Conservation (phyloP, 1,140 invertebrate genomes). For the Coelopa frigida region DNA sequence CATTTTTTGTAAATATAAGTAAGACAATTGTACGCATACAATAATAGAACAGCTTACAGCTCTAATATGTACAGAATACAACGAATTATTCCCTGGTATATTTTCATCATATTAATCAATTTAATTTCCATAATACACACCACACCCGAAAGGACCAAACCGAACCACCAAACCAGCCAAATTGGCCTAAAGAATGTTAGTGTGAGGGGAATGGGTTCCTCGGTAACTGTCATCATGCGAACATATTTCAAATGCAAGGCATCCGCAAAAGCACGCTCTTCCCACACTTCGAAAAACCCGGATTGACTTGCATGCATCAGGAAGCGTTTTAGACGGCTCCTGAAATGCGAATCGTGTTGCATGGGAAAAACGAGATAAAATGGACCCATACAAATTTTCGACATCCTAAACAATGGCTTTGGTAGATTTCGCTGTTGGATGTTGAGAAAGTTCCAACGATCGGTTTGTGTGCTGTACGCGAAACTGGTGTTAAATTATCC, state of each 20-base stretch:
- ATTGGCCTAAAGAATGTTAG: constrained; percentile 24
- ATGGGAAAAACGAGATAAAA: constrained; percentile 37
- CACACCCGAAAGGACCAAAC: constrained; percentile 22
- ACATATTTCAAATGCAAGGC: constrained; percentile 20
- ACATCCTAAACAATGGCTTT: constrained; percentile 26
- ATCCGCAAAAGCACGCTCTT: constrained; percentile 25
- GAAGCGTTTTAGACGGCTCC: constrained; percentile 20
- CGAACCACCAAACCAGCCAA: constrained; percentile 27
- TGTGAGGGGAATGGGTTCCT: constrained; percentile 20
- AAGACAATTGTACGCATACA: too few species aligned
- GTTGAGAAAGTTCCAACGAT: constrained; percentile 25
- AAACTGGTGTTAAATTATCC: constrained; percentile 24
- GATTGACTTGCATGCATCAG: constrained; percentile 29
- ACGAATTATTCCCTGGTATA: too few species aligned
- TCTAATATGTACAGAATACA: too few species aligned
- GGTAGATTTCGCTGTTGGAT: constrained; percentile 9
- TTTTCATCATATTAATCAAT: too few species aligned
- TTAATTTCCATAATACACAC: constrained; percentile 28
- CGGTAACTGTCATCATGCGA: constrained; percentile 16
- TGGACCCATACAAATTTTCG: constrained; percentile 31
- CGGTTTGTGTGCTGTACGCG: constrained; percentile 27
- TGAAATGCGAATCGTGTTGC: constrained; percentile 30
- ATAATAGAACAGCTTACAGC: too few species aligned
- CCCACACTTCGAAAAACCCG: constrained; percentile 26
- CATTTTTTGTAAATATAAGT: too few species aligned